Percentiles rank a stretch among this genome's conserved stretches.
Conservation (phyloP, 2,113 vertebrate genomes). For the Syngnathus floridae region DNA sequence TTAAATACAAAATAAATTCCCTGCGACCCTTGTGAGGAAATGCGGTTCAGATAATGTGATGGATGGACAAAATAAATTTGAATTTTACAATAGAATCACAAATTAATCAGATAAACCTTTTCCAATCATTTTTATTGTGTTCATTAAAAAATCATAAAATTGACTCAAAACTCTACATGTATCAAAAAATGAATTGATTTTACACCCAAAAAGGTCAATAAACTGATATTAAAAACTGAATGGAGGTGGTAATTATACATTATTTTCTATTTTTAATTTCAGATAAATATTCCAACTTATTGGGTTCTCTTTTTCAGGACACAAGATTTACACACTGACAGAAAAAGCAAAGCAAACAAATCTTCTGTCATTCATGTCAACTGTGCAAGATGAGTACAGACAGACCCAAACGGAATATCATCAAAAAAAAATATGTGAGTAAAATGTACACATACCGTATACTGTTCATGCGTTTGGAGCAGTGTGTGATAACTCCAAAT, state of each 20-base stretch:
- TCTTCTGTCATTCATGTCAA: slow-evolving; percentile 29
- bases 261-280: background rate
- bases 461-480: background rate
- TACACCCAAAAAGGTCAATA: no score
- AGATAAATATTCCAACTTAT: background rate
- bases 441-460: background rate
- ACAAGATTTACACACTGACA: background rate
- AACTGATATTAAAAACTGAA: background rate
- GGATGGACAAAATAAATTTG: no score
- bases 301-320: slow-evolving; percentile 9
- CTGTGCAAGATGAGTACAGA: slow-evolving; percentile 45
- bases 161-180: no score
- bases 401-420: slow-evolving; percentile 55
- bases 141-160: no score
- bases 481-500: background rate
- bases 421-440: slow-evolving; percentile 53
- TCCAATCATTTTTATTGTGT: background rate
- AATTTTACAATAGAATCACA: no score
- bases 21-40: no score
- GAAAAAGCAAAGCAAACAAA: slow-evolving; percentile 4
- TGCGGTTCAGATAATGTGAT: no score
- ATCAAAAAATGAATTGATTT: no score
- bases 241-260: background rate
- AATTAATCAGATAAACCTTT: no score
- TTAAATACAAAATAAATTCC: no score